phyloP scores from a whole-genome alignment of 2,797 vertebrate genomes.

The Sebastiscus albofasciatus region DNA sequence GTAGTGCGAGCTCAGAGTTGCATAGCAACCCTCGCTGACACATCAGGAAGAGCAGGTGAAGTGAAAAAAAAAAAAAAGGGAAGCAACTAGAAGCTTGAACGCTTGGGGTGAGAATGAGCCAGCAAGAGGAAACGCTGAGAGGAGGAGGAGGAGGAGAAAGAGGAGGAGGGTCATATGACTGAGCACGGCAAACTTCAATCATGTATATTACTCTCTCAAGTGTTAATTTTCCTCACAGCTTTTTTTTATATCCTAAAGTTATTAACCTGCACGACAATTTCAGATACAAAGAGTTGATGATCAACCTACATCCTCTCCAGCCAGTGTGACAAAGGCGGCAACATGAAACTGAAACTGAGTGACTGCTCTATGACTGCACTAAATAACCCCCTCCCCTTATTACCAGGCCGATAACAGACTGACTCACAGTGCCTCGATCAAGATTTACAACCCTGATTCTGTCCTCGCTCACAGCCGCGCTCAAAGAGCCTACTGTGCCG shows the following conservation, averaged over 20 bases:
- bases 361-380: slow-evolving; percentile 39
- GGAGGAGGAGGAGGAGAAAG: neutral
- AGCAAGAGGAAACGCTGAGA: slow-evolving; percentile 12
- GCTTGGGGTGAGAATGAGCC: slow-evolving; percentile 15
- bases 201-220: neutral
- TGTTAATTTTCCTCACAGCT: neutral
- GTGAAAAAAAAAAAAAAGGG: slow-evolving; percentile 31
- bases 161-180: neutral
- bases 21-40: slow-evolving; percentile 67
- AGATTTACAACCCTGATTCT: slow-evolving; percentile 65
- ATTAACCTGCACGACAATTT: neutral
- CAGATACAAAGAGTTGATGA: neutral
- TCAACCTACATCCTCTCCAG: neutral
- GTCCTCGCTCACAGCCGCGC: slow-evolving; percentile 18
- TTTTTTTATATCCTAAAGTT: neutral
- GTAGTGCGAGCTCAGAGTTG: slow-evolving; percentile 53
- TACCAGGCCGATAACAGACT: slow-evolving; percentile 65
- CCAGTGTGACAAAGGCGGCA: slow-evolving; percentile 29
- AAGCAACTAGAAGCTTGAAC: neutral
- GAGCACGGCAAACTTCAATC: neutral
- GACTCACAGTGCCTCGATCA: slow-evolving; percentile 57
- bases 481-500: slow-evolving; percentile 77
- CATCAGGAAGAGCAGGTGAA: slow-evolving; percentile 59
- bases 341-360: slow-evolving; percentile 43
- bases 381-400: slow-evolving; percentile 29